These are phyloP conservation scores for Xiphorhynchus erythropygius DNA, from an alignment of 2,797 vertebrate species.

Conservation along the genomic window DNA sequence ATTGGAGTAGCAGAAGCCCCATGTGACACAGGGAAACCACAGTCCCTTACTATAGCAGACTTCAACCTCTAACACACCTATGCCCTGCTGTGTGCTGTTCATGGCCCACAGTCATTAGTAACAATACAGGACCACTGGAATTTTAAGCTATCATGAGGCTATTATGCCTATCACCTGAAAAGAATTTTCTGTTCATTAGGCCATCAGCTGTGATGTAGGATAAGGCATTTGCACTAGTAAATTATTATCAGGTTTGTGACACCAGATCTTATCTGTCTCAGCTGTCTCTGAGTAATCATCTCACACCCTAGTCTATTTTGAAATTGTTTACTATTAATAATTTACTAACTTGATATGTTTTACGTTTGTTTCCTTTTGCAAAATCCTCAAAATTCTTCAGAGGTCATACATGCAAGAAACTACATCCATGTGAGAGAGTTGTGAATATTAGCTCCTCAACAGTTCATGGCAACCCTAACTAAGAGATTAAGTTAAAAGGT, in stretches of 20 bases:
- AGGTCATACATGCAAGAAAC: background rate
- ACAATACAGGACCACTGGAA: background rate
- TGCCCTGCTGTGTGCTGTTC: background rate
- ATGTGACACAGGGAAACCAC: fast-evolving
- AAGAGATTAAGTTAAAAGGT: background rate
- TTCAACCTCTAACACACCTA: background rate
- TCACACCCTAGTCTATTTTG: background rate
- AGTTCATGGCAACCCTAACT: background rate
- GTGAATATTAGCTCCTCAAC: background rate
- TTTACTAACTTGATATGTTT: background rate
- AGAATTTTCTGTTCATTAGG: conserved; percentile 31
- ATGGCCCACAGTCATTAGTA: background rate
- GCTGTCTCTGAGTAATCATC: background rate
- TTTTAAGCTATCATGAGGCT: background rate
- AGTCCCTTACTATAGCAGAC: fast-evolving
- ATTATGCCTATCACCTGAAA: conserved; percentile 13
- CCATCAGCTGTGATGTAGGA: background rate
- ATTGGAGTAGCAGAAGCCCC: background rate
- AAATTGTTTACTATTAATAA: background rate
- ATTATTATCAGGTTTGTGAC: background rate
- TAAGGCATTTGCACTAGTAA: background rate
- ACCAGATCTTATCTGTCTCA: background rate
- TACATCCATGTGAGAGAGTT: background rate
- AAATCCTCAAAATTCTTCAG: background rate
- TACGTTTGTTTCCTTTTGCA: background rate